A percentile compares a stretch with the other conserved stretches of the same genome.
phyloP scores from a whole-genome alignment of 2,888 invertebrate genomes.

The Polydrusus pterygomalis region DNA sequence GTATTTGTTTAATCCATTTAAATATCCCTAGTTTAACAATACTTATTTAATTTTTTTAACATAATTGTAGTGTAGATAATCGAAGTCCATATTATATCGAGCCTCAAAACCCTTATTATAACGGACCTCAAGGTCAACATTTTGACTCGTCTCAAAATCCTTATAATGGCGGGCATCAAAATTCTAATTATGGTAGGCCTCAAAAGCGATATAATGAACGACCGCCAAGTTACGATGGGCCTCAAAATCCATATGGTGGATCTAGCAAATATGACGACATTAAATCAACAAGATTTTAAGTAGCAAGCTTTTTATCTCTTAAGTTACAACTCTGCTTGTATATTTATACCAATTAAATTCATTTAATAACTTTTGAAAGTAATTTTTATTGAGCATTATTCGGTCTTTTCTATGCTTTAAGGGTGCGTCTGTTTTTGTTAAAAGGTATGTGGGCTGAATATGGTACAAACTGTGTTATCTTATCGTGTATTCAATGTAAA shows the following conservation, averaged over 20 bases:
- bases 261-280: not conserved
- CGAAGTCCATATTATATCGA: not conserved
- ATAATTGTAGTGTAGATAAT: not conserved
- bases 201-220: not conserved
- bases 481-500: too few relatives aligned
- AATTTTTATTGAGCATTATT: slow-evolving; percentile 13
- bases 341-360: not conserved
- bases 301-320: too few relatives aligned
- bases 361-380: slow-evolving; percentile 6
- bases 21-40: too few relatives aligned
- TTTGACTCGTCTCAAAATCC: not conserved
- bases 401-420: not conserved
- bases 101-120: not conserved
- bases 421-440: not conserved
- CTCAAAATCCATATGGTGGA: not conserved
- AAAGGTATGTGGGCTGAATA: too few relatives aligned
- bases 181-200: not conserved
- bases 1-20: too few relatives aligned
- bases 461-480: too few relatives aligned
- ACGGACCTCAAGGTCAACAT: not conserved
- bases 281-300: slow-evolving; percentile 17
- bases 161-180: not conserved
- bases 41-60: not conserved
- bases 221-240: not conserved
- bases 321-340: not conserved